Percentiles rank a stretch among this genome's conserved stretches.
phyloP scores from a whole-genome alignment of 2,113 vertebrate genomes.

The Etheostoma cragini region DNA sequence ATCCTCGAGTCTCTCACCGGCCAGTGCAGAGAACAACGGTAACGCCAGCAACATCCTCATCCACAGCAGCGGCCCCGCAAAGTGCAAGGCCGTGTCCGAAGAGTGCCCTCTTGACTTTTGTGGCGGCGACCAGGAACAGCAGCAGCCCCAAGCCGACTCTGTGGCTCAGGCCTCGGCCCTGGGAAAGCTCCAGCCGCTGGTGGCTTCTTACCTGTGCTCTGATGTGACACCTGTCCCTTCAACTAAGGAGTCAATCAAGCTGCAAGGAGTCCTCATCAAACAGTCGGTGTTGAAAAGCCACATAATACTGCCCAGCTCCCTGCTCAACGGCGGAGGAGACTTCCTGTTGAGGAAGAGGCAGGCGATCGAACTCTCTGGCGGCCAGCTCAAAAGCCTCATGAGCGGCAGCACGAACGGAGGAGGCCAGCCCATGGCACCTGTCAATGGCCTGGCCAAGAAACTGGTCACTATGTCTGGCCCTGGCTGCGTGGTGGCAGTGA shows the following conservation, averaged over 20 bases:
- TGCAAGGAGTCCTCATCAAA: conserved; percentile 96
- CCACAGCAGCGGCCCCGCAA: conserved; percentile 89
- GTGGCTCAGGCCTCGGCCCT: conserved; percentile 76
- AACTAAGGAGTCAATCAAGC: conserved; percentile 93
- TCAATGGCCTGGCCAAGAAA: conserved; percentile 97
- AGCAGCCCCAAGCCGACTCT: conserved; percentile 71
- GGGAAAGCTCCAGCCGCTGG: conserved; percentile 94
- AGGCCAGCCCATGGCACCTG: conserved; percentile 84
- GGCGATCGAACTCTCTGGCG: conserved; percentile 91
- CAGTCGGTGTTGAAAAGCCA: conserved; percentile 94
- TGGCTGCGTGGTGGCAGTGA: conserved; percentile 87
- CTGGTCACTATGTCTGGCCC: conserved; percentile 87
- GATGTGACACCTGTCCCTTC: conserved; percentile 94
- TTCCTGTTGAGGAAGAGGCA: conserved; percentile 91
- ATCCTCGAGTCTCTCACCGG: conserved; percentile 95
- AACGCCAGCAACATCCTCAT: conserved; percentile 95
- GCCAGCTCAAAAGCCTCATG: conserved; percentile 93
- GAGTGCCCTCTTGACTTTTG: conserved; percentile 90
- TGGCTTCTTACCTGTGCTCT: conserved; percentile 94
- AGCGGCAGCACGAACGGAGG: conserved; percentile 86
- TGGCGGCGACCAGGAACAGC: conserved; percentile 85
- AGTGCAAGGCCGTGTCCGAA: conserved; percentile 89
- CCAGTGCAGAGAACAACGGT: conserved; percentile 96
- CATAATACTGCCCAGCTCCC: conserved; percentile 90
- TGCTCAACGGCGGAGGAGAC: conserved; percentile 88